phyloP scores from a whole-genome alignment of 2,797 vertebrate species.

The Thripadectes ignobilis region DNA sequence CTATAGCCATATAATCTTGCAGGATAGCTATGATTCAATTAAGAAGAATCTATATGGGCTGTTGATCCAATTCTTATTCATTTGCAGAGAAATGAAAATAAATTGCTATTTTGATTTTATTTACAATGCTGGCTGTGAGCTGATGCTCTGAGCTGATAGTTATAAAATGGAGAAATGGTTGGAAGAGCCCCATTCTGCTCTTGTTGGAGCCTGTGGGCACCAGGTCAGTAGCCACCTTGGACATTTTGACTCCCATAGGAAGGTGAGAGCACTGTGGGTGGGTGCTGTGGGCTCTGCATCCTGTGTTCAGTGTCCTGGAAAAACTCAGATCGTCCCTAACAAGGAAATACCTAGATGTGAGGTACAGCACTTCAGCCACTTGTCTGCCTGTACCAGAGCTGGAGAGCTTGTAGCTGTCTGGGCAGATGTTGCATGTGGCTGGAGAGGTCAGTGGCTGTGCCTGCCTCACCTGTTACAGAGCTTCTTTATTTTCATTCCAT shows the following conservation, averaged over 20 bases:
- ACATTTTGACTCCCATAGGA: background rate
- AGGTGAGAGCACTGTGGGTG: background rate
- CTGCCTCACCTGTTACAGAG: background rate
- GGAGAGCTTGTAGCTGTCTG: background rate
- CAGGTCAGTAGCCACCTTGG: background rate
- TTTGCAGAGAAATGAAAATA: slow-evolving; percentile 72
- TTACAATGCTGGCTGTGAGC: slow-evolving; percentile 35
- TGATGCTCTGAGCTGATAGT: slow-evolving; percentile 13
- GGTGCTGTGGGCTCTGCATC: background rate
- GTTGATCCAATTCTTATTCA: slow-evolving; percentile 66
- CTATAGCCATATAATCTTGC: background rate
- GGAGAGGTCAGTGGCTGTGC: accelerated
- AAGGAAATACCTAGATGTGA: accelerated
- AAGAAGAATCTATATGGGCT: slow-evolving; percentile 72
- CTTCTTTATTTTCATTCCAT: background rate
- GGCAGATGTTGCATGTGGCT: background rate
- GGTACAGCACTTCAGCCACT: accelerated
- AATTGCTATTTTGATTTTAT: slow-evolving; percentile 67
- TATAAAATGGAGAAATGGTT: background rate
- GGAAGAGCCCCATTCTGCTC: background rate
- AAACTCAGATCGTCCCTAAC: accelerated
- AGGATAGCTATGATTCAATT: slow-evolving; percentile 53
- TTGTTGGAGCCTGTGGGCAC: background rate
- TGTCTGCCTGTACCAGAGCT: background rate
- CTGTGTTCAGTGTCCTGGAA: background rate